Base-by-base conservation (phyloP, 2,113 vertebrate genomes). In the Sardina pilchardus region DNA sequence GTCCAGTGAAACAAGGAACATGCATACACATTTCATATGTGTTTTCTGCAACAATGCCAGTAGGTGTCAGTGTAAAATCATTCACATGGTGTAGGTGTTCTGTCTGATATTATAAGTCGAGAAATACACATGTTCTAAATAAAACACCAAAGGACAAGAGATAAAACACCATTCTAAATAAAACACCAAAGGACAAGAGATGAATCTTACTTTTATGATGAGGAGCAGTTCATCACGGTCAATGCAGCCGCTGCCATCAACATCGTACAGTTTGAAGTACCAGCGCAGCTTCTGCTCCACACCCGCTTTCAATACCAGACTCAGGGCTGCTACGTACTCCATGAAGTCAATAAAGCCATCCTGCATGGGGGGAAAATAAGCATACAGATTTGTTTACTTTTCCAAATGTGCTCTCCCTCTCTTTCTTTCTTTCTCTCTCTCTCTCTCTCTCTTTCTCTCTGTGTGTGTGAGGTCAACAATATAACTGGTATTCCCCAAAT, bases 221-320 rank as follows among this genome's bases (percentile, higher is more conserved):
- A 36, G 94, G 81, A 96, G 95, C 83, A 97, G 90, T 85, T 97
- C 96, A 0, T 95, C 93, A 0, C 93, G 94, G 86, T 97, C 96
- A 0, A 96, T 97, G 92, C 94, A 96, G 86, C 96, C 95, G 0
- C 96, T 97, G n/a, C 96, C 93, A 2, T 97, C 95, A 2, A 96
- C 92, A 59, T 97, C 96, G 19, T 95, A 97, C 3, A 97, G 95
- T 81, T 96, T 97, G 82, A 97, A 96, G 89, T 96, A 96, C 96
- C 96, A 97, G n/a, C 96, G 93, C 39, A 97, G 83, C 56, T 96
- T 97, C 92, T 97, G 95, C 87, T 97, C 94, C 90, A 97, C 96
- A 82, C 94, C 95, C 17, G 95, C 96, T 8, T 95, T 94, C 42
- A 97, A 92, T 82, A 97, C 95, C 0, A 96, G 93, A 89, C 96